Conservation (phyloP, 2,797 vertebrate species). For the Mastacembelus armatus region DNA sequence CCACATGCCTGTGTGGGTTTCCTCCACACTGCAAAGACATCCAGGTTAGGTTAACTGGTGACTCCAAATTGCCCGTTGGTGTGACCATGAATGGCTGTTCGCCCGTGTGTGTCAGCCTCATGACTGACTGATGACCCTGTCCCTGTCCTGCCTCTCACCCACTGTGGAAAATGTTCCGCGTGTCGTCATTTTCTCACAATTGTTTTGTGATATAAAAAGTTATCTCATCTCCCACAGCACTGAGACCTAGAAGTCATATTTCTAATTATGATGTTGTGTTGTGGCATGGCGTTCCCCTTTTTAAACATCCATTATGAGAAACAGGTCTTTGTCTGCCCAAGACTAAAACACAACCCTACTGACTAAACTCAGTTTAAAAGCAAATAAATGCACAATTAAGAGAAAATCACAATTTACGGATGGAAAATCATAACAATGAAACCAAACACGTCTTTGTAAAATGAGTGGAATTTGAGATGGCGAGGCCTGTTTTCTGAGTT, state of each 20-base stretch:
- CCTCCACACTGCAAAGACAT: not conserved
- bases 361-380: conserved; percentile 62
- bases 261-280: conserved; percentile 64
- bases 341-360: conserved; percentile 51
- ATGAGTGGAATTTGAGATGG: conserved; percentile 41
- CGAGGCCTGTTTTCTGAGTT: not conserved
- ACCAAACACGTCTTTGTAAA: no score
- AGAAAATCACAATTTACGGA: conserved; percentile 37
- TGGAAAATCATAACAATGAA: conserved; percentile 46
- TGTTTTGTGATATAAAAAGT: conserved; percentile 17
- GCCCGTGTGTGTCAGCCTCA: not conserved
- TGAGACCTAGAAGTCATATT: conserved; percentile 38
- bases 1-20: not conserved
- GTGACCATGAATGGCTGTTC: not conserved
- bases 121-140: no score
- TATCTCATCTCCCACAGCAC: conserved; percentile 26
- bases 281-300: conserved; percentile 57
- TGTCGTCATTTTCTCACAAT: conserved; percentile 1
- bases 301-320: conserved; percentile 61
- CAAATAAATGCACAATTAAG: conserved; percentile 42
- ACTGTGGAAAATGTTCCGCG: not conserved
- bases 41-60: not conserved
- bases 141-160: not conserved
- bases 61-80: no score
- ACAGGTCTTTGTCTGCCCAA: conserved; percentile 53